Evolutionary conservation across 2,797 vertebrate genomes (phyloP).

Genomic region (Apogon hyalosoma): DNA sequence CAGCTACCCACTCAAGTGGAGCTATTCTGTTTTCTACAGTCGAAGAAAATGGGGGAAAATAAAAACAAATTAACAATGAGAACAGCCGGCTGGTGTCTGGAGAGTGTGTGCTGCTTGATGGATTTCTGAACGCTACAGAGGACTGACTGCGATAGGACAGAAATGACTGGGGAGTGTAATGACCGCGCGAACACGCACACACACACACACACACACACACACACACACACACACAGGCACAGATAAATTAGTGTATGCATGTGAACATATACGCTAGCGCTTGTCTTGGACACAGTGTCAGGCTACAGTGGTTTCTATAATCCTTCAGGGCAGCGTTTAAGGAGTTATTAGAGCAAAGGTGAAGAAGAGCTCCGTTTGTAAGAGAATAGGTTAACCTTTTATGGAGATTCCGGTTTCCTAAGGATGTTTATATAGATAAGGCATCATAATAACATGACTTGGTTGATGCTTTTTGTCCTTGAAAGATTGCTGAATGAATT

Average conservation of each 20-base stretch:
- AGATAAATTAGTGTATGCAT: not conserved
- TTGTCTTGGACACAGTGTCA: not conserved
- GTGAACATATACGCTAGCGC: not conserved
- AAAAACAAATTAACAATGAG: conserved; percentile 58
- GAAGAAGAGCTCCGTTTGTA: not conserved
- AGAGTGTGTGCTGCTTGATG: conserved; percentile 34
- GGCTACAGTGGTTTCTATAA: not conserved
- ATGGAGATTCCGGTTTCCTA: not conserved
- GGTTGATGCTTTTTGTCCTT: no score
- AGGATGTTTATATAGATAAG: no score
- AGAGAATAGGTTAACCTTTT: not conserved
- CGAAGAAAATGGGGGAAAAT: conserved; percentile 31
- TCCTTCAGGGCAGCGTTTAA: conserved; percentile 26
- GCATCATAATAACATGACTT: not conserved
- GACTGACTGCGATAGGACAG: conserved; percentile 32
- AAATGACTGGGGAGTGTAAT: conserved; percentile 28
- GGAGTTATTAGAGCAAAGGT: conserved; percentile 6
- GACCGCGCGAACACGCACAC: conserved; percentile 17
- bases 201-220: no score
- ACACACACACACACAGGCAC: conserved; percentile 1
- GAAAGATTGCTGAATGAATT: no score
- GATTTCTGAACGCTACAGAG: conserved; percentile 30
- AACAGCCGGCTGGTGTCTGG: conserved; percentile 30
- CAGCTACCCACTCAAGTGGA: conserved; percentile 51
- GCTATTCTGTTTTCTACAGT: conserved; percentile 46